phyloP scores from a whole-genome alignment of 1,140 invertebrate genomes.

The Bombus waltoni region DNA sequence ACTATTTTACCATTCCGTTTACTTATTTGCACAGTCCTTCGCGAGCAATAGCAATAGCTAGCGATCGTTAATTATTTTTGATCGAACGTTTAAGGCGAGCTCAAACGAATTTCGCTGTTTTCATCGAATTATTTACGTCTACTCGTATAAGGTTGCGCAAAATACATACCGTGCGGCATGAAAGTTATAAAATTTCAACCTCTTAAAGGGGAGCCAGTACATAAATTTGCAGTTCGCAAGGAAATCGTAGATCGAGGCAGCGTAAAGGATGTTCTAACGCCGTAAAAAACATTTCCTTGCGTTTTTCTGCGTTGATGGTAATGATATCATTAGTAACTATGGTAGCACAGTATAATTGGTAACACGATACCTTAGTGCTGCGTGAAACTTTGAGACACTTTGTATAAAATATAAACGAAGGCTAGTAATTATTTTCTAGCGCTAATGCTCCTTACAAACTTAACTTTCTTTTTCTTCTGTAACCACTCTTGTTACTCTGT shows the following conservation, averaged over 20 bases:
- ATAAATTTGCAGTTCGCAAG: slow-evolving; percentile 35
- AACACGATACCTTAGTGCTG: slow-evolving; percentile 61
- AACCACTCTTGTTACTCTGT: slow-evolving; percentile 20
- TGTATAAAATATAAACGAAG: slow-evolving; percentile 65
- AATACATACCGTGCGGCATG: background rate
- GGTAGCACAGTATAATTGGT: slow-evolving; percentile 64
- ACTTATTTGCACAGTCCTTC: too few relatives aligned
- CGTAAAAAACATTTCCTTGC: slow-evolving; percentile 31
- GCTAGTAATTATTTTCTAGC: slow-evolving; percentile 56
- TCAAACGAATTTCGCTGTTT: background rate
- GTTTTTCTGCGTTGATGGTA: slow-evolving; percentile 58
- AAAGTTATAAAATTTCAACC: background rate
- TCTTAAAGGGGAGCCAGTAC: background rate
- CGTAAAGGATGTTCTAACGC: slow-evolving; percentile 20
- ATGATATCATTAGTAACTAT: slow-evolving; percentile 67
- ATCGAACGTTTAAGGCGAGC: background rate
- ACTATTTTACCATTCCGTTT: too few relatives aligned
- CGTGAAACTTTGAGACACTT: slow-evolving; percentile 63
- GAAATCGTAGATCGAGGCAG: slow-evolving; percentile 16
- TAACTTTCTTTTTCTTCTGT: slow-evolving; percentile 22
- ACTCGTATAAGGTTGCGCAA: background rate
- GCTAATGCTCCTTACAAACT: slow-evolving; percentile 9
- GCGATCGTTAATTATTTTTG: background rate
- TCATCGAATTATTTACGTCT: background rate
- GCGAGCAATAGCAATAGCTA: background rate